A percentile compares a stretch with the other conserved stretches of the same genome.
phyloP scores from a whole-genome alignment of 2,797 vertebrate species.

The Acridotheres tristis region DNA sequence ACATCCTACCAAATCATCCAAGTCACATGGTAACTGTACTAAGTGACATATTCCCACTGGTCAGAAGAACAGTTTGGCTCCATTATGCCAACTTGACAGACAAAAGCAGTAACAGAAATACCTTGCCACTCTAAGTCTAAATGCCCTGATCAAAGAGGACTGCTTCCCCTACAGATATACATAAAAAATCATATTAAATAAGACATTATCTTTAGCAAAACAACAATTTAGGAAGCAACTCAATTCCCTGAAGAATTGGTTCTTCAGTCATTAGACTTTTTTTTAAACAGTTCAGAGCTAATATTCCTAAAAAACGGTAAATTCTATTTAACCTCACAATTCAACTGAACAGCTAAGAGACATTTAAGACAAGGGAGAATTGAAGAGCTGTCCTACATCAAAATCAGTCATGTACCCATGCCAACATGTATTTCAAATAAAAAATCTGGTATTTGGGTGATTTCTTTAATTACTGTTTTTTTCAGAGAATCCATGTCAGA shows the following conservation, averaged over 20 bases:
- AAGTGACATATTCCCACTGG: neutral
- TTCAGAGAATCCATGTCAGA: neutral
- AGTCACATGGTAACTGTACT: accelerated
- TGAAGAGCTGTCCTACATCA: neutral
- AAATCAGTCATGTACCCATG: neutral
- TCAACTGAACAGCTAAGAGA: neutral
- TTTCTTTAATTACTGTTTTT: neutral
- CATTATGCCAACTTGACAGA: neutral
- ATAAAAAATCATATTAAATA: neutral
- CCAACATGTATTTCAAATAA: neutral
- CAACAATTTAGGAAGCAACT: neutral
- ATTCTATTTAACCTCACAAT: neutral
- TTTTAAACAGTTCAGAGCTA: neutral
- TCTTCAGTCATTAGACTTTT: neutral
- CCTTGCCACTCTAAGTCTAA: neutral
- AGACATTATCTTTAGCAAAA: neutral
- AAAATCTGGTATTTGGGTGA: neutral
- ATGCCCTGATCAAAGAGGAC: neutral
- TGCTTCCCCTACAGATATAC: neutral
- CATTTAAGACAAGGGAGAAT: neutral
- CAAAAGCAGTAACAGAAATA: neutral
- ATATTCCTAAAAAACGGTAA: neutral
- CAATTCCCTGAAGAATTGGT: neutral
- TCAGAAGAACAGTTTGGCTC: neutral
- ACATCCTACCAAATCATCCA: neutral